Conservation (phyloP, 2,888 invertebrate genomes). For the Synanthedon formicaeformis region DNA sequence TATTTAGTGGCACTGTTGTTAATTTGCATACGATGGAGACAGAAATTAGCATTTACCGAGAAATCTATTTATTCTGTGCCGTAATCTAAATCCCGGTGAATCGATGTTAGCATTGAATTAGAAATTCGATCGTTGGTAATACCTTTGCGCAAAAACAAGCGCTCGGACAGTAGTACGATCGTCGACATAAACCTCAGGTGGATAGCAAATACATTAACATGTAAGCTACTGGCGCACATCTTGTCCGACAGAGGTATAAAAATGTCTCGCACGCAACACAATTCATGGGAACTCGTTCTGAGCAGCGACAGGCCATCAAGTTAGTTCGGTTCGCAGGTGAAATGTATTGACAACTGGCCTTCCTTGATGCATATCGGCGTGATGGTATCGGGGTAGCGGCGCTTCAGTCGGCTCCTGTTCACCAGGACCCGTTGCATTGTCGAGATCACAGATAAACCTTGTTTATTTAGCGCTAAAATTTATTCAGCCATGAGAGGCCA, state of each 20-base stretch:
- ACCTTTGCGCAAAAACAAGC: constrained; percentile 8
- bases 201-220: constrained; percentile 44
- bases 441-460: constrained; percentile 60
- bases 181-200: constrained; percentile 9
- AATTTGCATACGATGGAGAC: constrained; percentile 52
- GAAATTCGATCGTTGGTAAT: constrained; percentile 29
- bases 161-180: constrained; percentile 4
- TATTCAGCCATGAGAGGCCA: constrained; percentile 56
- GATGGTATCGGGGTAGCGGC: constrained; percentile 63
- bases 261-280: constrained; percentile 54
- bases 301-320: constrained; percentile 53
- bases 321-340: constrained; percentile 51
- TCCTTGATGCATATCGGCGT: constrained; percentile 68
- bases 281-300: constrained; percentile 61
- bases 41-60: constrained; percentile 45
- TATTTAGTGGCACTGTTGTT: constrained; percentile 53
- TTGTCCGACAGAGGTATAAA: constrained; percentile 55
- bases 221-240: constrained; percentile 37
- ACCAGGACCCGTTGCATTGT: constrained; percentile 56
- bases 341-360: constrained; percentile 70
- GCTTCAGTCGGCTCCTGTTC: constrained; percentile 60
- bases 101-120: constrained; percentile 21
- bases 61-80: background rate
- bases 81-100: constrained; percentile 13
- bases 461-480: constrained; percentile 66